These are phyloP conservation scores for Drosophila kohkoa DNA, from an alignment of 1,140 invertebrate species.

Conservation along the genomic window DNA sequence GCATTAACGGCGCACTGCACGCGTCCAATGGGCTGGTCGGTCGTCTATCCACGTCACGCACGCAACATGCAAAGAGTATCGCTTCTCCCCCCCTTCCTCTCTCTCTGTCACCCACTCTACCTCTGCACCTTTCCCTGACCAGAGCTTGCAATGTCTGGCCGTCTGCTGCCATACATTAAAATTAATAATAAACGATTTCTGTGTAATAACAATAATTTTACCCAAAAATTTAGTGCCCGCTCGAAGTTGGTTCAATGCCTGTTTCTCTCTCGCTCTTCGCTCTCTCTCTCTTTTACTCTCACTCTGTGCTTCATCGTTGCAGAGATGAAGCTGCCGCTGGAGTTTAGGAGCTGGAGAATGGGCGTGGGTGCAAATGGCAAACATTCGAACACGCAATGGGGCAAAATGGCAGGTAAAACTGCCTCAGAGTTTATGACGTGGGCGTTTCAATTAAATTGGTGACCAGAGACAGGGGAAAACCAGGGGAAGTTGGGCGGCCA, in stretches of 20 bases:
- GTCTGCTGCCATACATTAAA: constrained; percentile 71
- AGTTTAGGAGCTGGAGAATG: constrained; percentile 59
- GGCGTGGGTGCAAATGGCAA: constrained; percentile 81
- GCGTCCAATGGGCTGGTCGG: constrained; percentile 47
- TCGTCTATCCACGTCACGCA: constrained; percentile 57
- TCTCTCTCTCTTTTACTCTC: neutral
- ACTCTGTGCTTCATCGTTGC: neutral
- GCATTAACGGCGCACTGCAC: constrained; percentile 63
- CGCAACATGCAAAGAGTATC: constrained; percentile 60
- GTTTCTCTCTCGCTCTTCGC: constrained; percentile 23
- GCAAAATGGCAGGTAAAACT: constrained; percentile 51
- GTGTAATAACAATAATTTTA: constrained; percentile 82
- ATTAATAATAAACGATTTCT: constrained; percentile 83
- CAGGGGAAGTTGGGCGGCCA: neutral
- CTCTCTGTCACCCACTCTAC: no score
- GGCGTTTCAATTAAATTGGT: constrained; percentile 81
- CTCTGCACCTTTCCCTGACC: constrained; percentile 11
- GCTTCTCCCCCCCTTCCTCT: neutral
- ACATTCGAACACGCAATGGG: constrained; percentile 79
- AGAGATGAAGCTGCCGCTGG: constrained; percentile 41
- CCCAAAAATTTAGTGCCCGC: constrained; percentile 75
- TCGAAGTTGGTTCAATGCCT: constrained; percentile 52
- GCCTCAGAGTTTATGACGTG: constrained; percentile 76
- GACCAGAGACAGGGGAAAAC: constrained; percentile 26
- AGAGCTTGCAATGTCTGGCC: constrained; percentile 8